phyloP scores from a whole-genome alignment of 30 jellyfish, hydroid and myxozoan genomes.

The Chrysaora quinquecirrha region DNA sequence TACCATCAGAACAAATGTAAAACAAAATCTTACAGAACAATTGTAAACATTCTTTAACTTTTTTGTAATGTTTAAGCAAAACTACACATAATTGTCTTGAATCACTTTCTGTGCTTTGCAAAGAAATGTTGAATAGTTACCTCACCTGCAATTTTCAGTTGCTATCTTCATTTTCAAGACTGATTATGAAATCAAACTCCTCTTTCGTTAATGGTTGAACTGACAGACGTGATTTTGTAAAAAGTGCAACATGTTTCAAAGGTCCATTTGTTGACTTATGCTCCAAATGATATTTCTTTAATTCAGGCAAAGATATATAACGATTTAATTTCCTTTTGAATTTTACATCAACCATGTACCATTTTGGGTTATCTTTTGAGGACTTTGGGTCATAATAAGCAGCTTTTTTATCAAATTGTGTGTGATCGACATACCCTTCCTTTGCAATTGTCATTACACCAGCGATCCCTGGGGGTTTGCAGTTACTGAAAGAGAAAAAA shows the following conservation, averaged over 20 bases:
- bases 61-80: too few relatives aligned
- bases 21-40: too few relatives aligned
- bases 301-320: slow-evolving; percentile 72
- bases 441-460: slow-evolving; percentile 80
- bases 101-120: too few relatives aligned
- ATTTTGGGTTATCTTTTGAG: slow-evolving; percentile 73
- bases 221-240: slow-evolving; percentile 86
- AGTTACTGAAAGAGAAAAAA: slow-evolving; percentile 65
- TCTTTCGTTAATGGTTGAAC: slow-evolving; percentile 90
- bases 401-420: slow-evolving; percentile 83
- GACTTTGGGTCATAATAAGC: slow-evolving; percentile 90
- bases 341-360: slow-evolving; percentile 96
- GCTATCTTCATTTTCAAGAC: slow-evolving; percentile 39
- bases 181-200: slow-evolving; percentile 76
- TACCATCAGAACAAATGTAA: too few relatives aligned
- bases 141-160: neutral
- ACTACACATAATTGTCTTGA: too few relatives aligned
- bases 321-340: slow-evolving; percentile 74
- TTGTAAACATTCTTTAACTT: too few relatives aligned
- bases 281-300: slow-evolving; percentile 63
- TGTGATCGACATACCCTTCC: slow-evolving; percentile 93
- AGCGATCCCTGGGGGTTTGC: slow-evolving; percentile 95
- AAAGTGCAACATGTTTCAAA: slow-evolving; percentile 65
- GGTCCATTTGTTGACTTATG: slow-evolving; percentile 86
- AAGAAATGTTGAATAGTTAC: too few relatives aligned